Conservation (phyloP, 2,888 invertebrate genomes). For the Ethmia dodecea region DNA sequence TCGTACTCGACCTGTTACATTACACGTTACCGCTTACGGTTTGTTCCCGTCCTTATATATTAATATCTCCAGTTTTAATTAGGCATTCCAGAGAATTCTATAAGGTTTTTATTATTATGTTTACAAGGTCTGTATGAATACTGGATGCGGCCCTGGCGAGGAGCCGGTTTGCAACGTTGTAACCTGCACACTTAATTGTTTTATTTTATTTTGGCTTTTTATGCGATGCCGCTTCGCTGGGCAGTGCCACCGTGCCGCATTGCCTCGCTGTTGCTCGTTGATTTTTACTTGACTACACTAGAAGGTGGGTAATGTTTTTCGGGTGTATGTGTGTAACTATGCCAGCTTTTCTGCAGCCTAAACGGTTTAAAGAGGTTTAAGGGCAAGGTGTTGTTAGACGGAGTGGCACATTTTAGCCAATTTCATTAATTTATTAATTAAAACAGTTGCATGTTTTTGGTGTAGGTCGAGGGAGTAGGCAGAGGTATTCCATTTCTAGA, state of each 20-base stretch:
- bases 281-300: too few species aligned
- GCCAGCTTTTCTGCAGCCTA: neutral
- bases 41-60: neutral
- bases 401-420: neutral
- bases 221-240: neutral
- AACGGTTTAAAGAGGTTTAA: neutral
- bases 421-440: neutral
- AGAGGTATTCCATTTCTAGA: too few species aligned
- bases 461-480: too few species aligned
- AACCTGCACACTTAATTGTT: slow-evolving; percentile 29
- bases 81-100: neutral
- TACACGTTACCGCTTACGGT: neutral
- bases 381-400: neutral
- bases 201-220: too few species aligned
- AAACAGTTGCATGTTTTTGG: too few species aligned
- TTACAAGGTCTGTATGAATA: too few species aligned
- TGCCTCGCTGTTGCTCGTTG: slow-evolving; percentile 21
- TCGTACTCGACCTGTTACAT: neutral
- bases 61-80: neutral
- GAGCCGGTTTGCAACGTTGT: slow-evolving; percentile 59
- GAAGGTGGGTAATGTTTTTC: neutral
- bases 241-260: slow-evolving; percentile 22
- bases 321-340: neutral
- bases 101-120: slow-evolving; percentile 8
- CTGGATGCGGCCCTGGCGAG: slow-evolving; percentile 35